Conservation (phyloP, 2,888 invertebrate species). For the Sarcophaga subvicina region DNA sequence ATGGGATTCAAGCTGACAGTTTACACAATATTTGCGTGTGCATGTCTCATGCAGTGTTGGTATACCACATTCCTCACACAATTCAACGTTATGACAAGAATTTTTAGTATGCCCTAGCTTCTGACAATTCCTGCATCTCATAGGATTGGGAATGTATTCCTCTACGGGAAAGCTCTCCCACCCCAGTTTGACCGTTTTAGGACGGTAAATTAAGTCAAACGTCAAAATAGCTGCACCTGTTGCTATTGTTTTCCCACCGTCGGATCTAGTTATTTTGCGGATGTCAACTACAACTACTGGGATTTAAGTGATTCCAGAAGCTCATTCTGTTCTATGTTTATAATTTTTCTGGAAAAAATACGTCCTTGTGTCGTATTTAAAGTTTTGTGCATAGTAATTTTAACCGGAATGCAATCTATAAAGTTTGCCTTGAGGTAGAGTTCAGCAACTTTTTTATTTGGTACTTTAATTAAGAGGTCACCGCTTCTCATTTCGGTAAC, state of each 20-base stretch:
- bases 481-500: constrained; percentile 4
- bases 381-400: no score
- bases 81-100: background rate
- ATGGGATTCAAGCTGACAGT: constrained; percentile 21
- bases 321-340: no score
- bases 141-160: constrained; percentile 33
- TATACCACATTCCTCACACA: constrained; percentile 20
- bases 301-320: no score
- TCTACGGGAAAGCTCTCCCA: constrained; percentile 37
- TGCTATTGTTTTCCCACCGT: background rate
- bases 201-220: constrained; percentile 21
- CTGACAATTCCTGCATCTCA: constrained; percentile 21
- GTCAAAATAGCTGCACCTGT: constrained; percentile 40
- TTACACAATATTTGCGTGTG: constrained; percentile 23
- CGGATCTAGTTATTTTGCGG: no score
- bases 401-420: background rate
- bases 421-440: constrained; percentile 22
- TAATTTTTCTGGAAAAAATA: no score
- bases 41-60: constrained; percentile 25
- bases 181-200: constrained; percentile 7
- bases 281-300: no score
- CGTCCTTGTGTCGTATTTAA: no score
- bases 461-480: constrained; percentile 16
- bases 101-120: constrained; percentile 36
- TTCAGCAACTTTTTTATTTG: constrained; percentile 28